Conservation (phyloP, 2,797 vertebrate species). For the Sebastes diaconus region DNA sequence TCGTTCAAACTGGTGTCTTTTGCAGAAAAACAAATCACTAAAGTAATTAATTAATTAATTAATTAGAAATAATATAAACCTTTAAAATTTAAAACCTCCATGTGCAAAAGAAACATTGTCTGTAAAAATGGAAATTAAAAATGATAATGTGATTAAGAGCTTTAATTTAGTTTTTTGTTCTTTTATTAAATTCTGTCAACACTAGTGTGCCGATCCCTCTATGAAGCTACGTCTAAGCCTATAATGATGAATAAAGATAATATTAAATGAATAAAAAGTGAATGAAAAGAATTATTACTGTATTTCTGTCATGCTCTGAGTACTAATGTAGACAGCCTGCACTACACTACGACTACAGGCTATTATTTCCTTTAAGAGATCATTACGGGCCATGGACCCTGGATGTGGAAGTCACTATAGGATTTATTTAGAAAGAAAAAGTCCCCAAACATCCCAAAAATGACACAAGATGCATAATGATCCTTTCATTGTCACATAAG, state of each 20-base stretch:
- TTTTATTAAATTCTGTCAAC: not conserved
- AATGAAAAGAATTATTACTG: not conserved
- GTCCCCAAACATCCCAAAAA: too few species aligned
- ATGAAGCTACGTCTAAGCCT: not conserved
- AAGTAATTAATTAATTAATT: not conserved
- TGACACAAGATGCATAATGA: not conserved
- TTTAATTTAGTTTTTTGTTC: not conserved
- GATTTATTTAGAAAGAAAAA: too few species aligned
- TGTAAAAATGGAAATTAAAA: not conserved
- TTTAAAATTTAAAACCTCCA: not conserved
- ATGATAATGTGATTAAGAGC: not conserved
- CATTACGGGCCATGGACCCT: not conserved
- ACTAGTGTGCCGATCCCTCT: accelerated
- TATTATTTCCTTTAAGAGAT: not conserved
- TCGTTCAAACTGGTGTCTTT: not conserved
- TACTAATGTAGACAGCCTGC: too few species aligned
- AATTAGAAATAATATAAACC: not conserved
- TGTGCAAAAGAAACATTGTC: not conserved
- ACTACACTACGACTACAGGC: too few species aligned
- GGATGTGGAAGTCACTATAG: too few species aligned
- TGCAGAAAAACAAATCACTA: not conserved
- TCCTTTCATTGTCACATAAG: not conserved
- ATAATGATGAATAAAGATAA: not conserved
- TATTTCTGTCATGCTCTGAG: not conserved
- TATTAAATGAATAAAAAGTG: not conserved